Percentiles rank a stretch among this genome's conserved stretches.
Conservation (phyloP, 2,888 invertebrate species). For the Siphlonurus alternatus region DNA sequence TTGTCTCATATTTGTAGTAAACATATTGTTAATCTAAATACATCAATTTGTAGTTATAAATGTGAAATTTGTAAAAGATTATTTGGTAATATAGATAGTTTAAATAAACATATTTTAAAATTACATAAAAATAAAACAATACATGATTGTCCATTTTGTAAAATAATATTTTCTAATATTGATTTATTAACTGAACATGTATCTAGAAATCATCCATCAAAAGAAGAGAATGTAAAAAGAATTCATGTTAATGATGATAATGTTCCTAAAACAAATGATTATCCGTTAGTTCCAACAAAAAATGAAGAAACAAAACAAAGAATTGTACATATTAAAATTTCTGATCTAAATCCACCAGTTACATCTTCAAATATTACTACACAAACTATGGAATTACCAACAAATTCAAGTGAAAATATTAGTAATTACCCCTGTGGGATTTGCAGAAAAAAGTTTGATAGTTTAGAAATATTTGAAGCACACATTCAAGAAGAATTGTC, state of each 20-base stretch:
- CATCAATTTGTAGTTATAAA: not conserved
- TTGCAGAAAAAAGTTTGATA: not conserved
- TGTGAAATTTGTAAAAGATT: not conserved
- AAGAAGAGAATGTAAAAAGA: not conserved
- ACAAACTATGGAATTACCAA: not conserved
- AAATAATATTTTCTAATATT: not conserved
- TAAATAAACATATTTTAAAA: not conserved
- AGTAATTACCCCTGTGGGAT: not conserved
- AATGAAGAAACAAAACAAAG: not conserved
- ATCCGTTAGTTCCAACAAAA: not conserved
- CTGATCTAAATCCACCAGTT: not conserved
- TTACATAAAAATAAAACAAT: not conserved
- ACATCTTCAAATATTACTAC: not conserved
- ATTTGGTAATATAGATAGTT: not conserved
- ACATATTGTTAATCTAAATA: no score
- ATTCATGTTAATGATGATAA: not conserved
- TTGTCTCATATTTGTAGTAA: no score
- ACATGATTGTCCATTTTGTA: not conserved
- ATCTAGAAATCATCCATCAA: not conserved
- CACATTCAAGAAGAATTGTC: not conserved
- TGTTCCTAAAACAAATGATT: not conserved
- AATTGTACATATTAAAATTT: not conserved
- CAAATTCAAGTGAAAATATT: not conserved
- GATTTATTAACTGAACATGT: not conserved
- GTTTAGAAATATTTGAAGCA: not conserved